Base-by-base conservation (phyloP, 1,140 invertebrate genomes). In the Zaprionus ornatus region DNA sequence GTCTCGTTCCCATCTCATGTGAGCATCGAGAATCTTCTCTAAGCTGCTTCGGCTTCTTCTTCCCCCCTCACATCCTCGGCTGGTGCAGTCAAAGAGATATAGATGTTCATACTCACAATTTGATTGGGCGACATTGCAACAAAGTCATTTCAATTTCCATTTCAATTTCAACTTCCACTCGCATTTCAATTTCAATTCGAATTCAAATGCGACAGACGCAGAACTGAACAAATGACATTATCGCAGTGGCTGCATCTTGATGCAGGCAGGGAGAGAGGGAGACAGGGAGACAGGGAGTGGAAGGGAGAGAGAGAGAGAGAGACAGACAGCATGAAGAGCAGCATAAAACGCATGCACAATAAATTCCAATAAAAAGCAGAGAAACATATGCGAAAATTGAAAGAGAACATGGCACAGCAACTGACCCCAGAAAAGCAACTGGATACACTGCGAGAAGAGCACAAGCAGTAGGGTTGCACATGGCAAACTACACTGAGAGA, bases 141-240 rank as follows among this genome's bases (percentile, higher is more conserved):
- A 88, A 90, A 88, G 84, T 88, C 84, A 88, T 90, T 88, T 88
- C 74, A 88, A 88, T 87, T 83, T 73, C 72, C 84, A 88, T 90
- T 88, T 88, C 74, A 88, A 88, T 87, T 83, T 73, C 72, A 74
- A 81, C 63, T 69, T 68, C 45, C 60, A 56, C 35, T 50, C 48
- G 45, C 12, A 84, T 84, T 84, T 81, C 74, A 85, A 80, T 84
- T 80, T 72, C 65, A 71, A 88, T 71, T 71, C 59, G 15, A 57
- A 57, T 83, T 88, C 84, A 87, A 86, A 83, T 79, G 76, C 48
- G 35, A 21, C 60, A 60, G 66, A 59, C 59, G 54, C 59, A 62
- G 61, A 82, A 62, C 48, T 54, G 35, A 65, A 62, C 55, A 79
- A 82, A 79, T 75, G 80, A 75, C 80, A 86, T 82, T 85, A 85